phyloP scores from a whole-genome alignment of 2,888 invertebrate species.

The Cosmia pyralina region DNA sequence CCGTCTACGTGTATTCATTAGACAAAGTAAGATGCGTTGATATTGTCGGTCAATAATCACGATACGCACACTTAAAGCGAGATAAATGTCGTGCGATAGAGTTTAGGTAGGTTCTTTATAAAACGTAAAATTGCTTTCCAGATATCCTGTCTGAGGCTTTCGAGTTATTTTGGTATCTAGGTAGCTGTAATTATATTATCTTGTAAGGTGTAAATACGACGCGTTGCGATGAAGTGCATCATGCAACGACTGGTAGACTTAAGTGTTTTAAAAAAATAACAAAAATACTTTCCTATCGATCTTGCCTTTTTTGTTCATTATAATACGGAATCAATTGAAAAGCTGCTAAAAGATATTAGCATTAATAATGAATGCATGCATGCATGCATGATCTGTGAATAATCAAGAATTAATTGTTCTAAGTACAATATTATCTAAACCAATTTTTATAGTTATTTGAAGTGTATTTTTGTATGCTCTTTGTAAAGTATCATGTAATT shows the following conservation, averaged over 20 bases:
- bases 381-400: background rate
- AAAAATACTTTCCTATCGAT: constrained; percentile 18
- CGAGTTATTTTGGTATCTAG: constrained; percentile 35
- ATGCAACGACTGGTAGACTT: constrained; percentile 42
- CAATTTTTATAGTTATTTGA: constrained; percentile 58
- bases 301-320: constrained; percentile 29
- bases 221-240: constrained; percentile 40
- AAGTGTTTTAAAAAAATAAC: constrained; percentile 16
- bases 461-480: constrained; percentile 83
- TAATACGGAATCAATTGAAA: constrained; percentile 12
- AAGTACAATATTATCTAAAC: constrained; percentile 35
- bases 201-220: constrained; percentile 55
- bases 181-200: constrained; percentile 47
- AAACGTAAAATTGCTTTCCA: constrained; percentile 56
- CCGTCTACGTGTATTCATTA: constrained; percentile 14
- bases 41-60: constrained; percentile 51
- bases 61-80: constrained; percentile 61
- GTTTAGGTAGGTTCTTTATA: constrained; percentile 28
- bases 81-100: constrained; percentile 39
- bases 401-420: constrained; percentile 40
- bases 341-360: constrained; percentile 6
- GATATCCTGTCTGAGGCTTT: constrained; percentile 55
- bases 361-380: background rate
- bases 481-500: constrained; percentile 70
- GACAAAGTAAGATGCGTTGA: constrained; percentile 44